Evolutionary conservation across 2,888 invertebrate genomes (phyloP).

Genomic region (Steromphala cineraria): DNA sequence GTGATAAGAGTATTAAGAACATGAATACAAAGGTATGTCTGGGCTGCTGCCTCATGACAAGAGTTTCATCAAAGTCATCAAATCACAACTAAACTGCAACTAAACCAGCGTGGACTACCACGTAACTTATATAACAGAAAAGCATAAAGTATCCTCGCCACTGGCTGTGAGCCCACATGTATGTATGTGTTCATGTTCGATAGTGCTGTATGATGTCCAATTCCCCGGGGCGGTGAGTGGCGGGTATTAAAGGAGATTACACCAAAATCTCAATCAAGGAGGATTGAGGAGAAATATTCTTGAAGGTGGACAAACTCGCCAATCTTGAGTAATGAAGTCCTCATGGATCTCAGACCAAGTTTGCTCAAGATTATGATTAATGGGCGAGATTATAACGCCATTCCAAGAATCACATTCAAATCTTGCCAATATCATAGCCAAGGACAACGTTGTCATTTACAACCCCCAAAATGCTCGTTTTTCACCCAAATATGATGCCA

Average conservation of each 20-base stretch:
- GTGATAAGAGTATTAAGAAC: too few relatives aligned
- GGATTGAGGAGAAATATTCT: background rate
- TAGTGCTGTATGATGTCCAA: too few relatives aligned
- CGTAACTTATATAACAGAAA: too few relatives aligned
- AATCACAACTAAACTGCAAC: too few relatives aligned
- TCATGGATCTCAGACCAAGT: background rate
- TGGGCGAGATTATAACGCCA: conserved; percentile 18
- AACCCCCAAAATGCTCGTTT: conserved; percentile 18
- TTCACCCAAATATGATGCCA: conserved; percentile 3
- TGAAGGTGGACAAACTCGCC: background rate
- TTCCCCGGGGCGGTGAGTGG: background rate
- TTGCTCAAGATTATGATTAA: conserved; percentile 18
- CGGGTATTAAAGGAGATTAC: conserved; percentile 11
- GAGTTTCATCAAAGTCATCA: too few relatives aligned
- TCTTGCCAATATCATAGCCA: conserved; percentile 7
- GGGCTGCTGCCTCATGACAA: too few relatives aligned
- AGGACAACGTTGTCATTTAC: conserved; percentile 13
- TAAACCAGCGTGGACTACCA: too few relatives aligned
- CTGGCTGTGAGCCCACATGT: too few relatives aligned
- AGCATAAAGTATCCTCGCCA: too few relatives aligned
- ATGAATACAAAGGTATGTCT: too few relatives aligned
- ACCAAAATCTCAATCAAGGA: conserved; percentile 4
- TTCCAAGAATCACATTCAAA: conserved; percentile 11
- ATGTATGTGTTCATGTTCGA: too few relatives aligned
- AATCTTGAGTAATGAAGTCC: conserved; percentile 20